Evolutionary conservation across 2,797 vertebrate species (phyloP).

Genomic region (Pitangus sulphuratus): DNA sequence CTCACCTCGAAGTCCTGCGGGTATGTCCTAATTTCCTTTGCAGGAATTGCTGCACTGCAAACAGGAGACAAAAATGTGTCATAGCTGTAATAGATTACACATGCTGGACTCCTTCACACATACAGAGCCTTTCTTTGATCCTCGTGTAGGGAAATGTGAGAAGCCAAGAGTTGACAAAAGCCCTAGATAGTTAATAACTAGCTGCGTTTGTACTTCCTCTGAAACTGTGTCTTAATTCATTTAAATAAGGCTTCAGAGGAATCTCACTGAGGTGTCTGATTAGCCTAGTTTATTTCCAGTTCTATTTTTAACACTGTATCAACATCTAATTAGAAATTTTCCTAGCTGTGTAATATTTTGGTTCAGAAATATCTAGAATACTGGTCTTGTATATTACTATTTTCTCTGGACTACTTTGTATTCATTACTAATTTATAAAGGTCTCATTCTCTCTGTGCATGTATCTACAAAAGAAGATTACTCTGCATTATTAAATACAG

Average conservation of each 20-base stretch:
- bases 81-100: neutral
- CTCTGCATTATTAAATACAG: neutral
- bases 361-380: neutral
- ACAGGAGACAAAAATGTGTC: neutral
- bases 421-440: neutral
- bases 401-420: neutral
- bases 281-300: neutral
- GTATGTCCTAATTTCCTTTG: neutral
- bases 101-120: neutral
- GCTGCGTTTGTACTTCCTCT: neutral
- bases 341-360: neutral
- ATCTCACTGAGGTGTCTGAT: neutral
- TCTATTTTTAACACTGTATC: neutral
- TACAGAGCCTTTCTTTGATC: neutral
- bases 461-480: conserved; percentile 2
- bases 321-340: neutral
- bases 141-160: neutral
- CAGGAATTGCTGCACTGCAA: neutral
- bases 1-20: fast-evolving
- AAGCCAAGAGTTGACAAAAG: neutral
- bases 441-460: neutral
- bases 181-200: neutral
- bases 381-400: neutral
- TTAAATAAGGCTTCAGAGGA: neutral
- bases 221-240: neutral